Conservation (phyloP, 2,888 invertebrate species). For the Gerosis bhagava region DNA sequence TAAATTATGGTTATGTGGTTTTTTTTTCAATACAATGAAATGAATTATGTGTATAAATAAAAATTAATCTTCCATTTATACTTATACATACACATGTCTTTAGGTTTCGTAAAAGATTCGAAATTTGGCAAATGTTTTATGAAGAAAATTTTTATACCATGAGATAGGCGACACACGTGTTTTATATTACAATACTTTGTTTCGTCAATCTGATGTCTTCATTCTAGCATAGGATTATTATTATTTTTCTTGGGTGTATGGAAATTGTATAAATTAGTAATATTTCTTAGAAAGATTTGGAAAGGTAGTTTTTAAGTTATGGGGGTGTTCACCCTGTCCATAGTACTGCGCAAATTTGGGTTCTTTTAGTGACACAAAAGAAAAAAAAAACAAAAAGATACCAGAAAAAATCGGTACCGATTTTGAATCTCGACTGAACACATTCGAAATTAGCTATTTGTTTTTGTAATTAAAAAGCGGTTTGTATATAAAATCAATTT, state of each 20-base stretch:
- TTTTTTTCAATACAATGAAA: too few species aligned
- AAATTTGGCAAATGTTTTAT: conserved; percentile 44
- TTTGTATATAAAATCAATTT: conserved; percentile 68
- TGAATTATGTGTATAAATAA: background rate
- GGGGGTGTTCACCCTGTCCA: conserved; percentile 57
- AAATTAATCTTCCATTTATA: too few species aligned
- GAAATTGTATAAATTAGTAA: conserved; percentile 76
- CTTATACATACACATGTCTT: conserved; percentile 32
- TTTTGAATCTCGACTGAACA: conserved; percentile 58
- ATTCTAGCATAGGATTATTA: conserved; percentile 54
- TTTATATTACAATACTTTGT: too few species aligned
- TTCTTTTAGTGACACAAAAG: conserved; percentile 58
- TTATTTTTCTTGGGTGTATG: conserved; percentile 71
- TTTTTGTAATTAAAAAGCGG: conserved; percentile 35
- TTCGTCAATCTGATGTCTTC: conserved; percentile 52
- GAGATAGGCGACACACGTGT: conserved; percentile 39
- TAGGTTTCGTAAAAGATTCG: conserved; percentile 36
- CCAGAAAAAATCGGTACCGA: conserved; percentile 16
- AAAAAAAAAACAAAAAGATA: conserved; percentile 21
- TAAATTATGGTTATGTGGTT: too few species aligned
- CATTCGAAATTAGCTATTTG: conserved; percentile 36
- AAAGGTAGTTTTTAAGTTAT: conserved; percentile 60
- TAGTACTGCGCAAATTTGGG: conserved; percentile 63
- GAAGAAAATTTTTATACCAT: conserved; percentile 54
- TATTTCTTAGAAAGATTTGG: conserved; percentile 67